Evolutionary conservation across 2,113 vertebrate genomes (phyloP).

Genomic region (Gallinago media): DNA sequence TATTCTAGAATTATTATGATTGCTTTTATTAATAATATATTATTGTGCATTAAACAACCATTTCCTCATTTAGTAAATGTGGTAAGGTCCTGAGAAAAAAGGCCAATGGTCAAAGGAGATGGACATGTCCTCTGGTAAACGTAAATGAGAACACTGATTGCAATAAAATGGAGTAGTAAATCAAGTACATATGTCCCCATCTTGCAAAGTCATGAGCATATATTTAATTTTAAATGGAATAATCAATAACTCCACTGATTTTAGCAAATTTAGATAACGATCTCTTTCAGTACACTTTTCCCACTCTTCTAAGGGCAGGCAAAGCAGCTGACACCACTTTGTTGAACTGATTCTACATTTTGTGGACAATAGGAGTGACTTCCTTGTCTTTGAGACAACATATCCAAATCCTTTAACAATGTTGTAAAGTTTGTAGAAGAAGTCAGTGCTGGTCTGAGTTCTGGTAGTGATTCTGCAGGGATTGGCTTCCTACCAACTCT

Average conservation of each 20-base stretch:
- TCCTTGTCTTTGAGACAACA: background rate
- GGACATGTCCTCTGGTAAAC: background rate
- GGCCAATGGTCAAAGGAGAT: background rate
- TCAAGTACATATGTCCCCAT: background rate
- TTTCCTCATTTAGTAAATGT: background rate
- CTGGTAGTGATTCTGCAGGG: background rate
- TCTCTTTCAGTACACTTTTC: background rate
- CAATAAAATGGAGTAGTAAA: background rate
- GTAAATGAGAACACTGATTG: background rate
- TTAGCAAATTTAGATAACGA: background rate
- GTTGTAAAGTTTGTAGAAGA: background rate
- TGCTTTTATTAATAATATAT: background rate
- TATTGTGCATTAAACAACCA: background rate
- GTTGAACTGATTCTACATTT: background rate
- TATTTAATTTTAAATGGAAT: background rate
- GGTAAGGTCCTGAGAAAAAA: background rate
- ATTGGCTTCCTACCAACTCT: background rate
- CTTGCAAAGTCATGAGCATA: background rate
- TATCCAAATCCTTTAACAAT: background rate
- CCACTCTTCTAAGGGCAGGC: background rate
- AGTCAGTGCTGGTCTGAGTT: background rate
- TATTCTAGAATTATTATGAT: background rate
- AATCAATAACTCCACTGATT: background rate
- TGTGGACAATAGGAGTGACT: fast-evolving
- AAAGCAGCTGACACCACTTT: background rate